Evolutionary conservation across 2,797 vertebrate species (phyloP).

Genomic region (Cyprinella venusta): DNA sequence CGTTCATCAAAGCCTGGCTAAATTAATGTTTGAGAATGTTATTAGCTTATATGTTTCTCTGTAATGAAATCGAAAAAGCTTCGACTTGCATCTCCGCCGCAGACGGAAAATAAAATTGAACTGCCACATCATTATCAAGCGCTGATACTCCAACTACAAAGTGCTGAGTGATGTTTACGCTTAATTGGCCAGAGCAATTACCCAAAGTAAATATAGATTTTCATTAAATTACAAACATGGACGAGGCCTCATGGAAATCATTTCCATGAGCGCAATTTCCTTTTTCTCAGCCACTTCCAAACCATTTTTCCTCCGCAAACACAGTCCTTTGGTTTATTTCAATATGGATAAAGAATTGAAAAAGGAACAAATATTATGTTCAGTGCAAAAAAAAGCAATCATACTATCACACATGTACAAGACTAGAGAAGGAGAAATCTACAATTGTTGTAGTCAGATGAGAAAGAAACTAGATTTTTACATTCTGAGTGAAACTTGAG

Average conservation of each 20-base stretch:
- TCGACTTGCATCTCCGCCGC: conserved; percentile 64
- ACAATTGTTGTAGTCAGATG: not conserved
- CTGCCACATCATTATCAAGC: conserved; percentile 66
- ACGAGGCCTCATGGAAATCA: conserved; percentile 46
- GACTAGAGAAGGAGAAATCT: not conserved
- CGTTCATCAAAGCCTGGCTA: conserved; percentile 74
- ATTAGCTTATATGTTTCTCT: conserved; percentile 68
- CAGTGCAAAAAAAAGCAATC: conserved; percentile 1
- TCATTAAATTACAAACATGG: conserved; percentile 64
- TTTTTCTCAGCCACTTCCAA: conserved; percentile 48
- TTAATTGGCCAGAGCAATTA: conserved; percentile 76
- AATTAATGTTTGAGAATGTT: conserved; percentile 76
- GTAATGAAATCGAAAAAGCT: conserved; percentile 71
- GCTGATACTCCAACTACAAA: conserved; percentile 70
- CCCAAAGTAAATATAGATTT: conserved; percentile 77
- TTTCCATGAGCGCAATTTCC: conserved; percentile 57
- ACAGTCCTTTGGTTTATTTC: conserved; percentile 38
- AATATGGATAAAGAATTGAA: conserved; percentile 30
- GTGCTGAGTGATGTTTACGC: conserved; percentile 73
- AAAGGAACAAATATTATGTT: conserved; percentile 35
- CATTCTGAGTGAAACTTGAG: not conserved
- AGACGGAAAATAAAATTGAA: conserved; percentile 71
- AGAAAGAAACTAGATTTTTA: not conserved
- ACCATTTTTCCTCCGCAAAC: conserved; percentile 38
- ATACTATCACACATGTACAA: not conserved